phyloP scores from a whole-genome alignment of 2,888 invertebrate genomes.

The Rosalia funebris region DNA sequence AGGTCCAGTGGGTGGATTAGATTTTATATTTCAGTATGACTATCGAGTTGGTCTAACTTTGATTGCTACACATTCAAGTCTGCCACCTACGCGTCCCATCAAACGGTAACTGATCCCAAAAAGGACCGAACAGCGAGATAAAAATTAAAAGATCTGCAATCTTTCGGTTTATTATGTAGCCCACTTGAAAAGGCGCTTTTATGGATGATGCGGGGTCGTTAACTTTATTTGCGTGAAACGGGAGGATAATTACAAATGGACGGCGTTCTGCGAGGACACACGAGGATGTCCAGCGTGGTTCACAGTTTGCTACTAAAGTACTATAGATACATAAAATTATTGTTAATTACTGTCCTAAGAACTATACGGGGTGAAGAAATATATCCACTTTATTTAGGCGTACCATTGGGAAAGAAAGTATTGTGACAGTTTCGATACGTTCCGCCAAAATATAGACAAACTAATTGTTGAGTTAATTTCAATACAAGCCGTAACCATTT shows the following conservation, averaged over 20 bases:
- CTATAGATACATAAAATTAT: too few species aligned
- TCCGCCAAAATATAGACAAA: too few species aligned
- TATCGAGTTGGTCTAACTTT: not conserved
- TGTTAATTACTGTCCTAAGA: too few species aligned
- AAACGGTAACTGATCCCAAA: not conserved
- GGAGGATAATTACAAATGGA: not conserved
- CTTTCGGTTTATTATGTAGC: not conserved
- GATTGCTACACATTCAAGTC: not conserved
- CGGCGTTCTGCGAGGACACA: not conserved
- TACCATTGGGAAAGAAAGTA: too few species aligned
- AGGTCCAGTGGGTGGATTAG: not conserved
- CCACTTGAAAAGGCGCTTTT: not conserved
- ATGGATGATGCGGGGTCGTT: not conserved
- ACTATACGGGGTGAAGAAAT: too few species aligned
- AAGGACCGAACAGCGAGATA: not conserved
- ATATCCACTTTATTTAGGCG: too few species aligned
- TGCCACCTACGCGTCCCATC: not conserved
- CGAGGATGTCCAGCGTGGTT: not conserved
- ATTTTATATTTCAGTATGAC: not conserved
- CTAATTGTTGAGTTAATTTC: too few species aligned
- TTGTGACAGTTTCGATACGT: too few species aligned
- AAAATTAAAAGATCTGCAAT: slow-evolving; percentile 6
- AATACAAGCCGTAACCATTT: too few species aligned
- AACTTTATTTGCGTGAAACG: not conserved
- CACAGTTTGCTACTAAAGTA: too few species aligned